Evolutionary conservation across 2,888 invertebrate species (phyloP).

Genomic region (Pandemis corylana): DNA sequence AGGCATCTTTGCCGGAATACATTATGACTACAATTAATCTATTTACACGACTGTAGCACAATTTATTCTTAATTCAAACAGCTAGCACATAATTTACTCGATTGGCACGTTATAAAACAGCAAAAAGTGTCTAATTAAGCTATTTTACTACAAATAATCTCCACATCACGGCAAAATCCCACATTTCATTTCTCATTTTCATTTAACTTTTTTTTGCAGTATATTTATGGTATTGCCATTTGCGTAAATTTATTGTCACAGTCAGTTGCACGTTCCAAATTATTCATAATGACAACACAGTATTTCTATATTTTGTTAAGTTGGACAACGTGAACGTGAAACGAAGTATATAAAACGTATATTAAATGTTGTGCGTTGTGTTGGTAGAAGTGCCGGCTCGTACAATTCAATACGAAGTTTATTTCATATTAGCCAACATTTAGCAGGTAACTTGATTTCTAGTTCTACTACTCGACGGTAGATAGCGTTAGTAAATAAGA

Average conservation of each 20-base stretch:
- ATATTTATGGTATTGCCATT: constrained; percentile 6
- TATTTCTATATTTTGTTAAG: not conserved
- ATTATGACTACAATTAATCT: constrained; percentile 60
- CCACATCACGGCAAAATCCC: constrained; percentile 36
- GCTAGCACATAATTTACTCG: constrained; percentile 39
- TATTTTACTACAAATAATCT: constrained; percentile 22
- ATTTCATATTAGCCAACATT: constrained; percentile 1
- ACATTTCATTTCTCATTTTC: constrained; percentile 29
- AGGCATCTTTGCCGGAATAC: constrained; percentile 86
- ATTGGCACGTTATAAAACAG: constrained; percentile 45
- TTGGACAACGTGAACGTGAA: constrained; percentile 2
- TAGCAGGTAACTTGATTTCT: not conserved
- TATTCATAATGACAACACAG: not conserved
- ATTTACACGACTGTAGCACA: constrained; percentile 40
- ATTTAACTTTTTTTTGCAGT: constrained; percentile 24
- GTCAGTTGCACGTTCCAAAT: not conserved
- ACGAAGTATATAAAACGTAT: not conserved
- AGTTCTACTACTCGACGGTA: constrained; percentile 19
- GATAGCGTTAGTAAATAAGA: constrained; percentile 4
- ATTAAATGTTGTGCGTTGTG: not conserved
- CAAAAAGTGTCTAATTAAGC: constrained; percentile 38
- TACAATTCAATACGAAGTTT: not conserved
- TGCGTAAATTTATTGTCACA: not conserved
- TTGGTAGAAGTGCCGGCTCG: not conserved
- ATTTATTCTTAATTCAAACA: constrained; percentile 38